Evolutionary conservation across 2,797 vertebrate species (phyloP).

Genomic region (Myioborus melanocephalus): DNA sequence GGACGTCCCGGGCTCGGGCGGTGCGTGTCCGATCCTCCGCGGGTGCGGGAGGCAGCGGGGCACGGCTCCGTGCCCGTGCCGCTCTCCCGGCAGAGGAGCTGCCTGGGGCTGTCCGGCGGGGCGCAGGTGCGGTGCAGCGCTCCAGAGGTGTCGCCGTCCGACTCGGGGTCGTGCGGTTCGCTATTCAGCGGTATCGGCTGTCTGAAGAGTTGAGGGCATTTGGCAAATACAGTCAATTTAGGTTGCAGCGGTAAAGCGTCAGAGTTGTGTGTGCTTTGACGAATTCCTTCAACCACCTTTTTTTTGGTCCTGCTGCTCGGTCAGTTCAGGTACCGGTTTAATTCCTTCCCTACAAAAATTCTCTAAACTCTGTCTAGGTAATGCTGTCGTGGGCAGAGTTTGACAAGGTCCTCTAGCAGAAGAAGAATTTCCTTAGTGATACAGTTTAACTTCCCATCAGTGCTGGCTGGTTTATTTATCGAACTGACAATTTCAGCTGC

Average conservation of each 20-base stretch:
- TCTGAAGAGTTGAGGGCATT: not conserved
- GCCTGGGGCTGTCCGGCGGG: not conserved
- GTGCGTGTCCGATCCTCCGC: not conserved
- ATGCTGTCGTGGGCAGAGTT: not conserved
- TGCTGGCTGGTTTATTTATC: not conserved
- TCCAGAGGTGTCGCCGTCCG: not conserved
- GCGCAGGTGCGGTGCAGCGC: not conserved
- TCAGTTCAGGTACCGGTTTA: not conserved
- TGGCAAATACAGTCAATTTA: accelerated
- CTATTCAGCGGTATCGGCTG: not conserved
- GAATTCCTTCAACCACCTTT: not conserved
- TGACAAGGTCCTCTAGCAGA: not conserved
- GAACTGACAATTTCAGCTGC: not conserved
- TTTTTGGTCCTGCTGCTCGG: not conserved
- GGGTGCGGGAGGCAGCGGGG: not conserved
- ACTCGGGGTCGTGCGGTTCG: accelerated
- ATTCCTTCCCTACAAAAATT: not conserved
- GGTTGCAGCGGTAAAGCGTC: not conserved
- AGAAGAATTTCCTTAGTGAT: not conserved
- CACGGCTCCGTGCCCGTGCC: not conserved
- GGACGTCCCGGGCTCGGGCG: not conserved
- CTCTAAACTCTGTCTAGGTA: not conserved
- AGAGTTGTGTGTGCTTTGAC: not conserved
- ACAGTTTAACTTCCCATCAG: not conserved
- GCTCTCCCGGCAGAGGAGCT: not conserved